Evolutionary conservation across 2,888 invertebrate species (phyloP).

Genomic region (Fissipunctia ypsillon): DNA sequence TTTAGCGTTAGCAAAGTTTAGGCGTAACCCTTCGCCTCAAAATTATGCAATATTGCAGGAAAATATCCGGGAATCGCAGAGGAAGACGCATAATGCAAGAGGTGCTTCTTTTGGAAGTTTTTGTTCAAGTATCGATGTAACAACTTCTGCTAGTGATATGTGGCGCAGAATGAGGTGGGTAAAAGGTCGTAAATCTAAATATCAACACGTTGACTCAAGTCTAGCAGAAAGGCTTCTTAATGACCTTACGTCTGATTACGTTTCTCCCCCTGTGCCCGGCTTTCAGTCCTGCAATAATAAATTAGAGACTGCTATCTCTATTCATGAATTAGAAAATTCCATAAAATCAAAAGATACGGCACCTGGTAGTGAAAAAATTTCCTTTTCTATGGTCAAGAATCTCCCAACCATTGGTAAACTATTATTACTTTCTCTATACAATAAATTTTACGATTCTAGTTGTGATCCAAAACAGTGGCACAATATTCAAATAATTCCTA

Average conservation of each 20-base stretch:
- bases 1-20: neutral
- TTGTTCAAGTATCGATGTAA: slow-evolving; percentile 4
- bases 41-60: neutral
- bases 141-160: slow-evolving; percentile 12
- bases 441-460: slow-evolving; percentile 1
- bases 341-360: slow-evolving; percentile 8
- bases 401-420: neutral
- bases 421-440: slow-evolving; percentile 6
- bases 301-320: neutral
- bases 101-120: neutral
- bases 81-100: neutral
- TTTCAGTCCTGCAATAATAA: neutral
- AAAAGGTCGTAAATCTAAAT: slow-evolving; percentile 3
- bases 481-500: neutral
- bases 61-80: neutral
- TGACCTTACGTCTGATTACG: neutral
- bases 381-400: neutral
- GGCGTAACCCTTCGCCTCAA: neutral
- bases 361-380: neutral
- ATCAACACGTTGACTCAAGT: neutral
- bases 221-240: neutral
- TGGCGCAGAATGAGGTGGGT: slow-evolving; percentile 7
- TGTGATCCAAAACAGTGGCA: slow-evolving; percentile 10
- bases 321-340: neutral
- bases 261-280: neutral